These are phyloP conservation scores for Arbacia lixula DNA, from an alignment of 53 echinoderm and acorn worm genomes.

Conservation along the genomic window DNA sequence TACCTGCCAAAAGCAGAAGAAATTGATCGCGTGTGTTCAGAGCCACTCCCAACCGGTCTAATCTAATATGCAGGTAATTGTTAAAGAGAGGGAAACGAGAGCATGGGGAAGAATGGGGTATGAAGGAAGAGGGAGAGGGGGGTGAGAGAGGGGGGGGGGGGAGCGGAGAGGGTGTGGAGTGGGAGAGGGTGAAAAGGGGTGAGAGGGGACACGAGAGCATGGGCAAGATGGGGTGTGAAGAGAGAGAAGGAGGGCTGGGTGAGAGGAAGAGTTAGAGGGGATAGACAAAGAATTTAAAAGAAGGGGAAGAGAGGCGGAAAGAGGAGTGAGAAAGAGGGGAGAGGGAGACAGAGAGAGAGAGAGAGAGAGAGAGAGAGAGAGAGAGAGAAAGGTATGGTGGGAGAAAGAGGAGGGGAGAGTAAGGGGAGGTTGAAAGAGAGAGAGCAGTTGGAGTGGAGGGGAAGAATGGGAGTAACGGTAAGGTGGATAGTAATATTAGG, in stretches of 20 bases:
- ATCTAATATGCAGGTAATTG: conserved; percentile 10
- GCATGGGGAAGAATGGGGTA: no score
- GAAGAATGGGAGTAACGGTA: no score
- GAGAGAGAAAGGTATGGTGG: background rate
- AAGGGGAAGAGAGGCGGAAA: background rate
- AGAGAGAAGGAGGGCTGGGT: background rate
- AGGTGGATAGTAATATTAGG: no score
- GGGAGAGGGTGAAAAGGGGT: no score
- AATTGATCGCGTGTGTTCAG: conserved; percentile 10
- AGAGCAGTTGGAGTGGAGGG: no score
- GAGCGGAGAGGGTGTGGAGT: background rate
- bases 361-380: background rate
- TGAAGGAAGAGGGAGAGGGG: no score
- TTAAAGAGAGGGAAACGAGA: no score
- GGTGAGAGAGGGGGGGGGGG: background rate
- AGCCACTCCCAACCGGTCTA: conserved; percentile 6
- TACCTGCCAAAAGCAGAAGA: conserved; percentile 15
- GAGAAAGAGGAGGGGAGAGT: no score
- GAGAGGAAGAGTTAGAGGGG: background rate
- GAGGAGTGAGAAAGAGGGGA: background rate
- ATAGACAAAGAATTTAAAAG: background rate
- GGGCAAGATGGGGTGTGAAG: background rate
- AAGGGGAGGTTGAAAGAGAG: no score
- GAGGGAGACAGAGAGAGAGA: background rate
- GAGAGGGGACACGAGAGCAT: background rate